Evolutionary conservation across 2,797 vertebrate genomes (phyloP), one percentile per base, ranked within the genome.

Genomic region (Etheostoma perlongum): DNA sequence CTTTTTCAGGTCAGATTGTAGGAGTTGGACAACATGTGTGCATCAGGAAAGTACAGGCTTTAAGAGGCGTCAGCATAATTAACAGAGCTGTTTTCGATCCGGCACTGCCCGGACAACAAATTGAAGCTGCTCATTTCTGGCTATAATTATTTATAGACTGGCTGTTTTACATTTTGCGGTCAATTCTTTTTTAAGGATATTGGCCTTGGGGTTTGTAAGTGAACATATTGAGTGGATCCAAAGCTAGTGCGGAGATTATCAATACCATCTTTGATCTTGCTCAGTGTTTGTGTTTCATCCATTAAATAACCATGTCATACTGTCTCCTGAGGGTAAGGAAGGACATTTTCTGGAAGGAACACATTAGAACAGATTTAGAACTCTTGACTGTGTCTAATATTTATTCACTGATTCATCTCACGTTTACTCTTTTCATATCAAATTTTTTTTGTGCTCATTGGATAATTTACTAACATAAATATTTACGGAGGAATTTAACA

Each of bases 141-240:
- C 84, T 85, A 81, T 93, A 93, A 94, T 94, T 94, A 94, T 94
- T 95, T 95, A 94, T 93, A 91, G 93, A 93, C 90, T 79, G 81
- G 88, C 85, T 91, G 84, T 92, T 94, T 92, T 92, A 92, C 85
- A 78, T 93, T 91, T 91, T 92, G 93, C 79, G 89, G 94, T 95
- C 94, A 91, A 89, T 93, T 89, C 83, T 90, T 84, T 93, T 93
- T 92, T 91, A 90, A 90, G 92, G 88, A 94, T 93, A 93, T 94
- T 91, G 94, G 92, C 85, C 91, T 91, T 82, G 87, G 91, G 92
- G 91, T 90, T 93, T 93, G 90, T 91, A 92, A 91, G 89, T 91
- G 85, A 89, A 85, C 89, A 84, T 93, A 93, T 94, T 88, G 93
- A 95, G 91, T 81, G 79, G 65, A 81, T 85, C 84, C 85, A 85